Evolutionary conservation across 2,113 vertebrate species (phyloP).

Genomic region (Oreocharis arfaki): DNA sequence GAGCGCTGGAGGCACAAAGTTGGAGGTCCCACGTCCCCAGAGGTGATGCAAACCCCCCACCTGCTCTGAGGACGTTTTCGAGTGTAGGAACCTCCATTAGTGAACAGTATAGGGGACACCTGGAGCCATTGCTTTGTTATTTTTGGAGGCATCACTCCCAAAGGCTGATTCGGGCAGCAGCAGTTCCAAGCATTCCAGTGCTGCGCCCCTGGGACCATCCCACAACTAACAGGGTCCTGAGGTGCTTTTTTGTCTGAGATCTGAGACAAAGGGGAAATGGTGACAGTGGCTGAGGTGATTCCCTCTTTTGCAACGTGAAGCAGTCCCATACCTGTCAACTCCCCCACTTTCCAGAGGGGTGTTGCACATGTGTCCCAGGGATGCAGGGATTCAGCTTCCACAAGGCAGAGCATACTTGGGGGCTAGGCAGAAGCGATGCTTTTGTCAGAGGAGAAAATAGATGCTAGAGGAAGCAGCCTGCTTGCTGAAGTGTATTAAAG

Average conservation of each 20-base stretch:
- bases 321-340: background rate
- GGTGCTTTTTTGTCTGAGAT: background rate
- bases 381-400: background rate
- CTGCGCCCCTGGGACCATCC: background rate
- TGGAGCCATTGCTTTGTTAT: background rate
- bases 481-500: background rate
- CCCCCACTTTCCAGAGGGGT: background rate
- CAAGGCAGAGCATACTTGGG: background rate
- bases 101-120: background rate
- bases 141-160: background rate
- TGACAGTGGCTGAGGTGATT: background rate
- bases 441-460: background rate
- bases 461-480: background rate
- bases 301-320: background rate
- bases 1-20: rapidly evolving
- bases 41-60: background rate
- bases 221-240: background rate
- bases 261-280: background rate
- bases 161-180: background rate
- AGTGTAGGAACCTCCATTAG: rapidly evolving
- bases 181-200: background rate
- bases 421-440: background rate
- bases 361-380: background rate
- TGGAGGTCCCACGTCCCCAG: background rate
- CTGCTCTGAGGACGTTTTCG: background rate